These are phyloP conservation scores for Lordiphosa stackelbergi DNA, from an alignment of 1,140 invertebrate species.

Conservation along the genomic window DNA sequence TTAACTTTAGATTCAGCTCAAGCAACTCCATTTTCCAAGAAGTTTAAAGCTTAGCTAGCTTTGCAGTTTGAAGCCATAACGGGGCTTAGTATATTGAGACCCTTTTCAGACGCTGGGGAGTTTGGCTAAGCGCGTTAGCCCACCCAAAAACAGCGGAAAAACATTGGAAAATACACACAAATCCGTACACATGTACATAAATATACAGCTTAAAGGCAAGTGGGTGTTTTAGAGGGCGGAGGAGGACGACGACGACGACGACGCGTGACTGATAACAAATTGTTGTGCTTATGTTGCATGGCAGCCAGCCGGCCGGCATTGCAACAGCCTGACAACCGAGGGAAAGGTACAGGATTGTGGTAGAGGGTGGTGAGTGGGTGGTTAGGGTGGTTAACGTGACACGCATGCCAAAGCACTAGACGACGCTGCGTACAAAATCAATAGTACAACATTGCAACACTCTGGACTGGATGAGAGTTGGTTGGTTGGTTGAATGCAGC, in stretches of 20 bases:
- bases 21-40: too few relatives aligned
- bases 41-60: too few relatives aligned
- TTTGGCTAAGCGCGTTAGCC: too few relatives aligned
- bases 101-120: too few relatives aligned
- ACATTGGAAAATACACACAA: too few relatives aligned
- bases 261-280: constrained; percentile 53
- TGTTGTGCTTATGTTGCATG: constrained; percentile 34
- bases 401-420: constrained; percentile 29
- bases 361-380: constrained; percentile 6
- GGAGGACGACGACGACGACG: constrained; percentile 14
- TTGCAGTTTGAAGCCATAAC: too few relatives aligned
- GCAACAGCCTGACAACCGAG: constrained; percentile 19
- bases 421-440: constrained; percentile 32
- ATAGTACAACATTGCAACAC: constrained; percentile 18
- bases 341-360: constrained; percentile 17
- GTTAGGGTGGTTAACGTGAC: constrained; percentile 21
- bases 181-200: too few relatives aligned
- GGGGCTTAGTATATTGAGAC: too few relatives aligned
- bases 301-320: constrained; percentile 19
- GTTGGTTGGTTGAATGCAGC: constrained; percentile 9
- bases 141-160: too few relatives aligned
- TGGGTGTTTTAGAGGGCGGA: not conserved
- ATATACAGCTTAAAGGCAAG: too few relatives aligned
- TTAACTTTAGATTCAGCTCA: too few relatives aligned
- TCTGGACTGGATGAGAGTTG: not conserved